phyloP scores from a whole-genome alignment of 2,113 vertebrate species.

The Prolemur simus region DNA sequence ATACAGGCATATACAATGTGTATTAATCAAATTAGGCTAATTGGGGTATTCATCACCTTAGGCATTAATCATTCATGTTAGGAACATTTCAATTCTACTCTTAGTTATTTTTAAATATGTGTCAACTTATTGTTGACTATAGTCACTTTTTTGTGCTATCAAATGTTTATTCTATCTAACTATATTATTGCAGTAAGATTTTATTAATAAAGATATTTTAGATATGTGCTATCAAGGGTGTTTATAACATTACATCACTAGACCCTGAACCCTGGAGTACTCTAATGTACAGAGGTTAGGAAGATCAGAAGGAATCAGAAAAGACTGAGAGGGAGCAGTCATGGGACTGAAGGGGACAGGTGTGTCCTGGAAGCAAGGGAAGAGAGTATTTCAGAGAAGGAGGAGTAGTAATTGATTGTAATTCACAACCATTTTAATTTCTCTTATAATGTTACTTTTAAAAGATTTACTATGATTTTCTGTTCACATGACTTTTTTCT shows the following conservation, averaged over 20 bases:
- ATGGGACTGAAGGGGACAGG: neutral
- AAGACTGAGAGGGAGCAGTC: neutral
- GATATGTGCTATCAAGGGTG: neutral
- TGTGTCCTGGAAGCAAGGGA: neutral
- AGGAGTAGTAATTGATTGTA: neutral
- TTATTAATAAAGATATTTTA: constrained; percentile 29
- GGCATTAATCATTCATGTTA: too few species aligned
- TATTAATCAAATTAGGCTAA: too few species aligned
- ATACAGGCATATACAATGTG: too few species aligned
- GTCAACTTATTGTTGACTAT: too few species aligned
- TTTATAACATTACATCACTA: neutral
- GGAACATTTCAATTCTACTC: too few species aligned
- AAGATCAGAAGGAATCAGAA: neutral
- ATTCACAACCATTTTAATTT: neutral
- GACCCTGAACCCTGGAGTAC: neutral
- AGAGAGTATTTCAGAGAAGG: neutral
- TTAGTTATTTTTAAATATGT: too few species aligned
- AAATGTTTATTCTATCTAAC: too few species aligned
- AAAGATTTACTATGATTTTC: neutral
- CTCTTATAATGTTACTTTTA: neutral
- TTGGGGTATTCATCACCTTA: too few species aligned
- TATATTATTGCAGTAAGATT: neutral
- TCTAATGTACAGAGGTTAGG: neutral
- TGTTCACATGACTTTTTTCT: neutral
- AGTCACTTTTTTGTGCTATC: too few species aligned